These are phyloP conservation scores for Ennomos fuscantarius DNA, from an alignment of 2,888 invertebrate species.

Conservation along the genomic window DNA sequence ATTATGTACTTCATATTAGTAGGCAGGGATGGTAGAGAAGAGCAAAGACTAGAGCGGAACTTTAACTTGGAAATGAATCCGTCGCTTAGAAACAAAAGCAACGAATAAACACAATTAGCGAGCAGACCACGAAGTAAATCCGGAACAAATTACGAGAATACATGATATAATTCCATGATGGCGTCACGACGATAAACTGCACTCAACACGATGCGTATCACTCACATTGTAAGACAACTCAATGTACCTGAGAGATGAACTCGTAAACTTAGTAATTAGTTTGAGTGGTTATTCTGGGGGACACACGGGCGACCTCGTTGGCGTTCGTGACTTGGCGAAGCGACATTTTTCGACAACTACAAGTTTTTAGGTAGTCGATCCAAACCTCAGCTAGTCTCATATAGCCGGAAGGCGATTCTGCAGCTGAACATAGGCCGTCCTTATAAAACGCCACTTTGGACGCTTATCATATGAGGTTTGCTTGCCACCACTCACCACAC, in stretches of 20 bases:
- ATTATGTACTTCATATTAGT: too few relatives aligned
- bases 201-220: slow-evolving; percentile 45
- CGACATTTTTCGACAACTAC: too few relatives aligned
- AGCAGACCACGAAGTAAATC: slow-evolving; percentile 18
- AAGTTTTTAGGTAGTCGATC: too few relatives aligned
- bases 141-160: slow-evolving; percentile 27
- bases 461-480: too few relatives aligned
- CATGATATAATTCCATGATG: slow-evolving; percentile 44
- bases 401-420: too few relatives aligned
- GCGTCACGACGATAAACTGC: slow-evolving; percentile 50
- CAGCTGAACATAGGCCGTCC: too few relatives aligned
- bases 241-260: slow-evolving; percentile 54
- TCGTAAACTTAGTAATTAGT: slow-evolving; percentile 71
- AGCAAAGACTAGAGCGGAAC: too few relatives aligned
- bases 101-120: slow-evolving; percentile 32
- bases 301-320: slow-evolving; percentile 42
- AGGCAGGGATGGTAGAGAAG: too few relatives aligned
- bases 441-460: too few relatives aligned
- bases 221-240: slow-evolving; percentile 60
- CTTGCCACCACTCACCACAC: too few relatives aligned
- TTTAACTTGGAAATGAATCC: not conserved
- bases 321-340: not conserved
- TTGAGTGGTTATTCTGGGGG: slow-evolving; percentile 52
- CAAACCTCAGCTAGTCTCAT: too few relatives aligned
- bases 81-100: slow-evolving; percentile 1